Conservation (phyloP, 1,140 invertebrate species). For the Spodoptera frugiperda region DNA sequence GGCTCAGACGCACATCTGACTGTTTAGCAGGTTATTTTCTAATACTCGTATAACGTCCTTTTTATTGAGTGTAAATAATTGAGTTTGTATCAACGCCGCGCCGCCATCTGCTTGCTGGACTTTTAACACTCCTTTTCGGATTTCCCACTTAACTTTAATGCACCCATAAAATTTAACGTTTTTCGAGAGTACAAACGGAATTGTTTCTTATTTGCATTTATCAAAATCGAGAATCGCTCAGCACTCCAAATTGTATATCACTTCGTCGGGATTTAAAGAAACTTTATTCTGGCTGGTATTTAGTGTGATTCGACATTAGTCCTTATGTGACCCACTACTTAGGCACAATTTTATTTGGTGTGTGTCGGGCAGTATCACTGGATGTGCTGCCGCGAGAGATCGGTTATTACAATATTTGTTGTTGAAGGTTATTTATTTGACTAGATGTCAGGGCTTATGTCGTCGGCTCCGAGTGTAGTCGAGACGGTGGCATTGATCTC, state of each 20-base stretch:
- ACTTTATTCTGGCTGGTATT: conserved; percentile 61
- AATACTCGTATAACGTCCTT: conserved; percentile 82
- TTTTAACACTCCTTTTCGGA: conserved; percentile 82
- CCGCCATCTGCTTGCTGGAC: conserved; percentile 75
- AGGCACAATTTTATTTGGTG: conserved; percentile 61
- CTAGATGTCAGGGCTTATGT: conserved; percentile 66
- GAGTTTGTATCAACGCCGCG: conserved; percentile 78
- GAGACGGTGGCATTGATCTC: conserved; percentile 64
- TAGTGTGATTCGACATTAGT: conserved; percentile 57
- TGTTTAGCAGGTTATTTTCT: conserved; percentile 75
- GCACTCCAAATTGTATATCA: conserved; percentile 64
- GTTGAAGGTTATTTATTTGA: conserved; percentile 80
- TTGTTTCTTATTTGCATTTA: conserved; percentile 56
- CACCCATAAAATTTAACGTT: conserved; percentile 80
- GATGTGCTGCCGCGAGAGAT: conserved; percentile 57
- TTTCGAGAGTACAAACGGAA: conserved; percentile 53
- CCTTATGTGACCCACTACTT: conserved; percentile 53
- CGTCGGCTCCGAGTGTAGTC: conserved; percentile 62
- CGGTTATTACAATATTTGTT: conserved; percentile 82
- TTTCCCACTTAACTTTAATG: conserved; percentile 85
- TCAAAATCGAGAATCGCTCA: conserved; percentile 62
- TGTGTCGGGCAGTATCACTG: conserved; percentile 49
- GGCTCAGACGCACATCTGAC: conserved; percentile 50
- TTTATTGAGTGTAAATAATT: conserved; percentile 86
- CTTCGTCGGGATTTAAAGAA: conserved; percentile 68